Evolutionary conservation across 2,888 invertebrate species (phyloP), one percentile per base, ranked within the genome.

Genomic region (Boloria selene): DNA sequence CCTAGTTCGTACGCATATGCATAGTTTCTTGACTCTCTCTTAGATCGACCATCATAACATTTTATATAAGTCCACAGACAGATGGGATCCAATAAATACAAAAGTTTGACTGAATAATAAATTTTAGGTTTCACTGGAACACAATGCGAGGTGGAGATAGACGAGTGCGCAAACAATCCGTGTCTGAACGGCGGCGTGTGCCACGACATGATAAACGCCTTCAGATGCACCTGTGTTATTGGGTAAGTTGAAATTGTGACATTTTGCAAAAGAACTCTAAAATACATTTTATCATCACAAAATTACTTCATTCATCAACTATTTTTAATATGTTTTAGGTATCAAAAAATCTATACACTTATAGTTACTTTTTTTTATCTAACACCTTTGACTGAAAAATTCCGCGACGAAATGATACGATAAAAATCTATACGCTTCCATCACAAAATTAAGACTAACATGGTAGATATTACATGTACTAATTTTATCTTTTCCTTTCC

Each of bases 61-160:
- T n/a, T n/a, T n/a, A 38, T 38, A 10, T 38, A 38, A 38, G 10
- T 38, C 10, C 31, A 38, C 31, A 38, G 31, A 38, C 31, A 38
- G 31, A 38, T 38, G 10, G 31, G 31, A 38, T 38, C 31, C 31
- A 50, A 44, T 22, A 45, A 56, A 22, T 22, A 45, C 22, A 56
- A 59, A 59, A 54, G 2, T 18, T 38, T 63, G 13, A 44, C 17
- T 45, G 16, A 22, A 18, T 31, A 51, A 64, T 56, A 50, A 50
- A 16, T 81, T 80, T 0, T 87, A 96, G 97, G 96, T 73, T 97
- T 97, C 79, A 96, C 96, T 4, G 97, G 97, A 3, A 97, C 96
- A 0, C 97, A 97, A 78, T 97, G 97, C 85, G 97, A 98, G 84
- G 95, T 96, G 74, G 97, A 98, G 84, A 96, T 98, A 64, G 96